phyloP scores from a whole-genome alignment of 2,888 invertebrate species.

The Tetramorium bicarinatum region DNA sequence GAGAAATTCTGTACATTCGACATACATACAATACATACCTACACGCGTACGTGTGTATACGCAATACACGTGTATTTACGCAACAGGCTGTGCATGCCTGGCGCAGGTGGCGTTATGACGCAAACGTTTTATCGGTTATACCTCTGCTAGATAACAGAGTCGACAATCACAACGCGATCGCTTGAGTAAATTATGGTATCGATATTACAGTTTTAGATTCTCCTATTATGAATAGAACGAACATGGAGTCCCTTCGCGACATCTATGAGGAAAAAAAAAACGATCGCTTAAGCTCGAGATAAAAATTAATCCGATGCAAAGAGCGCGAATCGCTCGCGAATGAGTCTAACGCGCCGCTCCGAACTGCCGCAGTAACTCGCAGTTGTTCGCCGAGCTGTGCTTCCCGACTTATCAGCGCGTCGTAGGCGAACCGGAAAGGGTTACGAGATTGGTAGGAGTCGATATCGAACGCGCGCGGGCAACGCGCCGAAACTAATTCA shows the following conservation, averaged over 20 bases:
- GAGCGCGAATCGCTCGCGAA: not conserved
- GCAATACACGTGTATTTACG: slow-evolving; percentile 71
- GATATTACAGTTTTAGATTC: not conserved
- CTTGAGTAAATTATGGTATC: slow-evolving; percentile 7
- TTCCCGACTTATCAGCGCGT: slow-evolving; percentile 27
- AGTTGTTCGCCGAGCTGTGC: not conserved
- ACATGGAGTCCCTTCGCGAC: not conserved
- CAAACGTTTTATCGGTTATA: slow-evolving; percentile 71
- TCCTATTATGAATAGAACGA: not conserved
- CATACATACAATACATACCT: not conserved
- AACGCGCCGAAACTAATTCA: slow-evolving; percentile 55
- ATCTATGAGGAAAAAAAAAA: not conserved
- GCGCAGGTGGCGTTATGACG: slow-evolving; percentile 80
- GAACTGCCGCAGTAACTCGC: not conserved
- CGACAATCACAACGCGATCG: slow-evolving; percentile 5
- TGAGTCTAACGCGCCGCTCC: not conserved
- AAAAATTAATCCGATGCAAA: not conserved
- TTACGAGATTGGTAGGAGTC: slow-evolving; percentile 38
- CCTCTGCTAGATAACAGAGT: slow-evolving; percentile 54
- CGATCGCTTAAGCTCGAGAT: not conserved
- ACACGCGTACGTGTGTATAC: not conserved
- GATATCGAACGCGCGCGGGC: slow-evolving; percentile 15
- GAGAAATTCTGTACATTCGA: slow-evolving; percentile 32
- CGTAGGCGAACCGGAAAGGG: slow-evolving; percentile 50
- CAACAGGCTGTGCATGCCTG: slow-evolving; percentile 69